Evolutionary conservation across 2,113 vertebrate genomes (phyloP).

Genomic region (Irena cyanogastra): DNA sequence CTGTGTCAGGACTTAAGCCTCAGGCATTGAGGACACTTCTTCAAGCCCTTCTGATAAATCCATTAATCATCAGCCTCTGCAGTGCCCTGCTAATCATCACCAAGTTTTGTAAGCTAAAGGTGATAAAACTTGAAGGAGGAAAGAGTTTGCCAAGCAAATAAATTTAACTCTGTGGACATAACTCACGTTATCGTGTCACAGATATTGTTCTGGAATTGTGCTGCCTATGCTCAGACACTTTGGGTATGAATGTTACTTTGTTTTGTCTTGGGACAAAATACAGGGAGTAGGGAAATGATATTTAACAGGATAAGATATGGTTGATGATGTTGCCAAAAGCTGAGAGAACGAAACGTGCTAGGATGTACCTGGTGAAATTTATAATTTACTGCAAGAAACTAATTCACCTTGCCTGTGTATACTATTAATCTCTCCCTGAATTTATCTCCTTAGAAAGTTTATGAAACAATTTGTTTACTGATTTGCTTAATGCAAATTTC

Average conservation of each 20-base stretch:
- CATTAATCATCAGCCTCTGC: background rate
- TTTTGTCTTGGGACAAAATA: background rate
- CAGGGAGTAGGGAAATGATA: background rate
- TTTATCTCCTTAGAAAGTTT: background rate
- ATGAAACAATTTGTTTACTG: background rate
- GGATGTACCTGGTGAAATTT: background rate
- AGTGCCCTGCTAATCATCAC: background rate
- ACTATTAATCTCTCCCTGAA: background rate
- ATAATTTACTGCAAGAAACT: background rate
- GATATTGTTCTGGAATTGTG: background rate
- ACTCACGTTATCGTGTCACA: rapidly evolving
- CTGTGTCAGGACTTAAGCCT: background rate
- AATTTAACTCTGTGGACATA: background rate
- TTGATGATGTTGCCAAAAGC: background rate
- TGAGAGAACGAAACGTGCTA: background rate
- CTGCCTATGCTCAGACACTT: background rate
- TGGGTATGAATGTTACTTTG: background rate
- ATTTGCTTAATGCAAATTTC: background rate
- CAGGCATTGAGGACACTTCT: background rate
- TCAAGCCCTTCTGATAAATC: background rate
- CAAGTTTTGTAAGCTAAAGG: background rate
- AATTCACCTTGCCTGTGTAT: background rate
- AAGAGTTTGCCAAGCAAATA: background rate
- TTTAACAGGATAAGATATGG: background rate
- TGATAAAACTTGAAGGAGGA: background rate